These are phyloP conservation scores for Drosophila kohkoa DNA, from an alignment of 1,140 invertebrate genomes.

Conservation along the genomic window DNA sequence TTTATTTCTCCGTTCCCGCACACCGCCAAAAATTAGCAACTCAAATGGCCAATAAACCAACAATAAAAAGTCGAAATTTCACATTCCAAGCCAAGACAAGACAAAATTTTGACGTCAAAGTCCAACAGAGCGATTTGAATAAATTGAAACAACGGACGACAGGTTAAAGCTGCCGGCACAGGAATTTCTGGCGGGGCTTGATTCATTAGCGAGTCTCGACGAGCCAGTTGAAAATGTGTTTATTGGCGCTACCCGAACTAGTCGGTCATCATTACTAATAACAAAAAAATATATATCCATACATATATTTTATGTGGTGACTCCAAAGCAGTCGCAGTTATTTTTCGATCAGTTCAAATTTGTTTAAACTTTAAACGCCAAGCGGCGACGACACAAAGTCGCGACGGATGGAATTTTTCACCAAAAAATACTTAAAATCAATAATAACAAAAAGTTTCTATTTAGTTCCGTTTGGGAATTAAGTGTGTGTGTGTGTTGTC, in stretches of 20 bases:
- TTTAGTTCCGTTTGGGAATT: conserved; percentile 54
- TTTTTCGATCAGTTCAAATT: conserved; percentile 27
- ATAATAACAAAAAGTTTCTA: conserved; percentile 53
- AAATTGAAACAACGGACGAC: conserved; percentile 49
- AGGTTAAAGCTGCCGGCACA: conserved; percentile 54
- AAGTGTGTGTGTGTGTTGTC: neutral
- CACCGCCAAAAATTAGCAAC: conserved; percentile 61
- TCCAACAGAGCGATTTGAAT: conserved; percentile 64
- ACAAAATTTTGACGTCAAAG: conserved; percentile 74
- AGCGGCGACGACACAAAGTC: conserved; percentile 53
- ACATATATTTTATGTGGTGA: conserved; percentile 9
- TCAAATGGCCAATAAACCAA: conserved; percentile 47
- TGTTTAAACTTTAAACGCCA: conserved; percentile 34
- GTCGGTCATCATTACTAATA: conserved; percentile 60
- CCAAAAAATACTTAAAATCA: conserved; percentile 47
- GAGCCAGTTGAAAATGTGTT: conserved; percentile 53
- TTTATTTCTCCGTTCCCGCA: neutral
- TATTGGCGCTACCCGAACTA: conserved; percentile 65
- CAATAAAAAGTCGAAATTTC: conserved; percentile 69
- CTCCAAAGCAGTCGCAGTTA: conserved; percentile 23
- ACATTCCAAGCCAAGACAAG: conserved; percentile 63
- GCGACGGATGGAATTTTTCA: conserved; percentile 66
- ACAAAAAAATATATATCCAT: neutral
- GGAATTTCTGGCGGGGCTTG: conserved; percentile 74
- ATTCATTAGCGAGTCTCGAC: conserved; percentile 63